These are phyloP conservation scores for Sebastolobus alascanus DNA, from an alignment of 2,797 vertebrate genomes.

Conservation along the genomic window DNA sequence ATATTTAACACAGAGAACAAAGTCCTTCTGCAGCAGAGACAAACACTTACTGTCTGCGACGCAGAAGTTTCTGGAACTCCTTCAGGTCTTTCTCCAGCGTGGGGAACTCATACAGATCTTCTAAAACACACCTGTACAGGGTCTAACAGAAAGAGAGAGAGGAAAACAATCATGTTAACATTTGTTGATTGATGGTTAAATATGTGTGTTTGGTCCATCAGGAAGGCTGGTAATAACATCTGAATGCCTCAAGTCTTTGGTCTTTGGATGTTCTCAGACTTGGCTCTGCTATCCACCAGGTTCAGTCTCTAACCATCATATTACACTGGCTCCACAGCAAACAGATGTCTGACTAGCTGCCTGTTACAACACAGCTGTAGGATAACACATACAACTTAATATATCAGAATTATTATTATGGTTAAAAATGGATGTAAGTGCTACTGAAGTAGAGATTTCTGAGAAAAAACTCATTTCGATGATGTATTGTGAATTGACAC, in stretches of 20 bases:
- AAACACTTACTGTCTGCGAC: conserved; percentile 94
- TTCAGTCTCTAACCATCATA: background rate
- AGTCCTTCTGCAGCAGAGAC: background rate
- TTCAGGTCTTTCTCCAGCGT: conserved; percentile 95
- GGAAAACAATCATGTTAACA: background rate
- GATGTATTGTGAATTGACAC: too few relatives aligned
- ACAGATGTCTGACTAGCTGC: background rate
- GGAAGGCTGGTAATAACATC: background rate
- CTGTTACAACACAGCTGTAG: too few relatives aligned
- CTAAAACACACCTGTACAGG: conserved; percentile 94
- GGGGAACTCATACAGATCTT: conserved; percentile 97
- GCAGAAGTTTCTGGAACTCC: conserved; percentile 97
- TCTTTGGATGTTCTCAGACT: background rate
- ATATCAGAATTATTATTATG: too few relatives aligned
- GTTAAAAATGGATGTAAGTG: too few relatives aligned
- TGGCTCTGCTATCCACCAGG: background rate
- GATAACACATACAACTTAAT: too few relatives aligned
- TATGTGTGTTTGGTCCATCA: background rate
- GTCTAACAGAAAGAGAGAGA: conserved; percentile 82
- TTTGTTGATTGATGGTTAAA: conserved; percentile 6
- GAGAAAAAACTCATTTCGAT: too few relatives aligned
- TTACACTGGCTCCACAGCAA: background rate
- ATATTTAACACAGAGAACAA: background rate
- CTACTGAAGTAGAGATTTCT: too few relatives aligned
- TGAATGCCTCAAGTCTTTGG: background rate